Evolutionary conservation across 2,888 invertebrate genomes (phyloP), one percentile per base, ranked within the genome.

Genomic region (Myopa tessellatipennis): DNA sequence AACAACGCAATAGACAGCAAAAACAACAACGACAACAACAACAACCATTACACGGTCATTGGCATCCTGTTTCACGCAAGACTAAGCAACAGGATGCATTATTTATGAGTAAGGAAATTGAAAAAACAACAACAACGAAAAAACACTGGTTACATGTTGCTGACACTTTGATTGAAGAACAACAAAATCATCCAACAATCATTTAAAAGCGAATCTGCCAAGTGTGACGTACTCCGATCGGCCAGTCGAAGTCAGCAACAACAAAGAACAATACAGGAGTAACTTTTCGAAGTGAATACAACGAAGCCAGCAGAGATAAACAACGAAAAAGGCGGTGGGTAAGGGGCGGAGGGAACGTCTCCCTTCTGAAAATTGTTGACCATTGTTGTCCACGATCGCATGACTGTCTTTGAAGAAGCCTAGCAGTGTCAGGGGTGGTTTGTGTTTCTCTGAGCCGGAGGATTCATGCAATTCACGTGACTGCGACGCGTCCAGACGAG

Each of bases 41-140:
- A 55, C 45, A 16, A 74, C 79, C 81, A 84, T 85, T 85, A 85
- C 82, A 85, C 85, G 85, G 79, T 86, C 83, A 80, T 85, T 85
- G 85, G 82, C 85, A 86, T 86, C 86, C 85, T 85, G 85, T 86
- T 85, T 85, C 83, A 85, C 83, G 85, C 81, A 83, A 85, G 83
- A 86, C 78, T 85, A 82, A 84, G 83, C 86, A 86, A 83, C 85
- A 85, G 86, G 86, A 85, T 85, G 86, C 85, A 80, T 77, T 79
- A 60, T 75, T 75, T 75, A 75, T 75, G 69, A 69, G 40, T n/a
- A 74, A 79, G 82, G 82, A 83, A 84, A 83, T 84, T 78, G 81
- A 84, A 81, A 82, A 79, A 58, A 71, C 70, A 68, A 65, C 68
- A 18, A 61, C 60, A 75, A 77, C 74, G 67, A 77, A 80, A 80